These are phyloP conservation scores for Scarus forsteni DNA, from an alignment of 2,797 vertebrate genomes.

Conservation along the genomic window DNA sequence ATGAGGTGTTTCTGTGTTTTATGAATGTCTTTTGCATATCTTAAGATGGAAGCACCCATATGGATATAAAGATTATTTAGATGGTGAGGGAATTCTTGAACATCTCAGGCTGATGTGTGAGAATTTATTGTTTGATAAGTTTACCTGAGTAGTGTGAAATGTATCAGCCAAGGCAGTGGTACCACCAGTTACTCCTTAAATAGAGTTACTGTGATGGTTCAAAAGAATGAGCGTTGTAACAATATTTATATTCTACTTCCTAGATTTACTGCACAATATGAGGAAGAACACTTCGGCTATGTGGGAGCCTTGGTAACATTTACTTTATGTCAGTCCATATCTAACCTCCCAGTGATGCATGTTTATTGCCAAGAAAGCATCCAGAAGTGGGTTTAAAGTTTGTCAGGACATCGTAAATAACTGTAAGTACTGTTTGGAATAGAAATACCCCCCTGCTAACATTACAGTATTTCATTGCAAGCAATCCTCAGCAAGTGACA, in stretches of 20 bases:
- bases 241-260: background rate
- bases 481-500: conserved; percentile 3
- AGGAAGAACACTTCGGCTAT: background rate
- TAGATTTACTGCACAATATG: conserved; percentile 19
- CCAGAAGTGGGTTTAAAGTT: conserved; percentile 4
- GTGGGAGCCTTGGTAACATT: conserved; percentile 14
- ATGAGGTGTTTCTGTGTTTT: background rate
- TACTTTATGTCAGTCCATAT: conserved; percentile 14
- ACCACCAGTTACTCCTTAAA: conserved; percentile 16
- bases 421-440: conserved; percentile 22
- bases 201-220: conserved; percentile 4
- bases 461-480: conserved; percentile 12
- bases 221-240: conserved; percentile 6
- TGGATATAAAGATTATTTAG: conserved; percentile 2
- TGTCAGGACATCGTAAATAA: conserved; percentile 33
- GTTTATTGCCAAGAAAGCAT: background rate
- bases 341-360: conserved; percentile 14
- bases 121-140: conserved; percentile 1
- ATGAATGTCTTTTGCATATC: too few relatives aligned
- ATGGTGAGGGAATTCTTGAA: background rate
- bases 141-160: conserved; percentile 6
- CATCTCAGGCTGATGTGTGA: background rate
- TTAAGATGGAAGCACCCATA: background rate
- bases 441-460: conserved; percentile 11
- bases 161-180: conserved; percentile 16